Percentiles rank a stretch among this genome's conserved stretches.
Conservation (phyloP, 2,888 invertebrate genomes). For the Lathronympha strigana region DNA sequence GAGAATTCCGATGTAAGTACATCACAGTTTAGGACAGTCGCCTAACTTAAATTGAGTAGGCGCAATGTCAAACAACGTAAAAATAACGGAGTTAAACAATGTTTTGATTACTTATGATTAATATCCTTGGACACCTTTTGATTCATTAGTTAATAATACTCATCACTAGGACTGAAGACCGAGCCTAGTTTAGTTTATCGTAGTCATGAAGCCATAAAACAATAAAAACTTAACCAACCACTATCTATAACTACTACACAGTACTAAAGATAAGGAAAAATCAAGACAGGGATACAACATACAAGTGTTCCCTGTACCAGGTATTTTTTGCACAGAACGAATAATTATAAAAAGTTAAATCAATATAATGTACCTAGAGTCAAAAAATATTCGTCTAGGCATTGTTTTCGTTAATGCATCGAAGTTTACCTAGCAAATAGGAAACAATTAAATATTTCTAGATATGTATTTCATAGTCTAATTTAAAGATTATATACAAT, state of each 20-base stretch:
- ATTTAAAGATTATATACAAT: background rate
- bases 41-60: slow-evolving; percentile 30
- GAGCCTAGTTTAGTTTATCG: background rate
- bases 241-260: background rate
- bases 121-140: slow-evolving; percentile 5
- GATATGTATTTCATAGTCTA: background rate
- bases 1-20: background rate
- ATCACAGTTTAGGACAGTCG: slow-evolving; percentile 19
- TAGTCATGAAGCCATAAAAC: background rate
- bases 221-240: background rate
- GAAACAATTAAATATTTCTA: background rate
- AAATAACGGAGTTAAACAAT: slow-evolving; percentile 13
- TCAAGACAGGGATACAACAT: background rate
- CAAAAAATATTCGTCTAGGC: background rate
- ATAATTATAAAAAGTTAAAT: background rate
- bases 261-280: background rate
- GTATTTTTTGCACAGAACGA: background rate
- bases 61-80: slow-evolving; percentile 32
- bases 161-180: background rate
- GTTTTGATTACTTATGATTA: slow-evolving; percentile 9
- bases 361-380: slow-evolving; percentile 2
- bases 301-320: background rate
- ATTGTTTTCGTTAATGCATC: background rate
- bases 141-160: background rate
- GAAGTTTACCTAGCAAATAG: background rate